These are phyloP conservation scores for Bradynema listronoti DNA, from an alignment of 1,140 invertebrate species.

Conservation along the genomic window DNA sequence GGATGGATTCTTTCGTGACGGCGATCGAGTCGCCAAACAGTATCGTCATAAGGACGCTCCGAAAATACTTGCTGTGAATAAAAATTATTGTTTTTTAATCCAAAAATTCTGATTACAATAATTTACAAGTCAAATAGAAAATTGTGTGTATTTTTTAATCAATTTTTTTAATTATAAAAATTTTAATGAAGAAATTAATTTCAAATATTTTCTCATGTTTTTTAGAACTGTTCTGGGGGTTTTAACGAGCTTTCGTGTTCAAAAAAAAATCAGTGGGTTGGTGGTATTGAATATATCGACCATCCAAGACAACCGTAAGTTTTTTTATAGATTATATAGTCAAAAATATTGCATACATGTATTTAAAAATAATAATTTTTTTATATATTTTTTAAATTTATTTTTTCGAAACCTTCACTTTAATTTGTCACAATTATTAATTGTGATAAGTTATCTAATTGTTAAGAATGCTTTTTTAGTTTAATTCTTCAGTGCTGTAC, in stretches of 20 bases:
- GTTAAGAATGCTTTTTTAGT: conserved; percentile 23
- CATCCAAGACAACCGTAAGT: conserved; percentile 54
- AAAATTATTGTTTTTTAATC: not conserved
- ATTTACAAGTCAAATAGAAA: not conserved
- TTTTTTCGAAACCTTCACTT: too few relatives aligned
- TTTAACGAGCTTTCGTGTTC: conserved; percentile 52
- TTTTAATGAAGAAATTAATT: not conserved
- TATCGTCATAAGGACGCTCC: conserved; percentile 39
- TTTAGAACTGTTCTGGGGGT: conserved; percentile 47
- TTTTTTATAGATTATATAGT: not conserved
- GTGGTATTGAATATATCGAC: conserved; percentile 56
- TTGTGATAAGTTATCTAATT: too few relatives aligned
- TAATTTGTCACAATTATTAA: too few relatives aligned
- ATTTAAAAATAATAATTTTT: not conserved
- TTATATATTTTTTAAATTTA: not conserved
- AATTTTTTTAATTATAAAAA: not conserved
- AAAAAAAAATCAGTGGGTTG: conserved; percentile 54
- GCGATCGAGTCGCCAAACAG: conserved; percentile 41
- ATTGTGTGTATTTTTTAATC: conserved; percentile 1
- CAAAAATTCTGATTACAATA: not conserved
- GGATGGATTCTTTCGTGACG: conserved; percentile 54
- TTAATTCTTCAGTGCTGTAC: conserved; percentile 54
- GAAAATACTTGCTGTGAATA: conserved; percentile 41
- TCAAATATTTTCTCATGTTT: not conserved
- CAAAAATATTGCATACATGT: not conserved